Base-by-base conservation (phyloP, 2,888 invertebrate genomes). In the Sinodicranocentrus sp. region DNA sequence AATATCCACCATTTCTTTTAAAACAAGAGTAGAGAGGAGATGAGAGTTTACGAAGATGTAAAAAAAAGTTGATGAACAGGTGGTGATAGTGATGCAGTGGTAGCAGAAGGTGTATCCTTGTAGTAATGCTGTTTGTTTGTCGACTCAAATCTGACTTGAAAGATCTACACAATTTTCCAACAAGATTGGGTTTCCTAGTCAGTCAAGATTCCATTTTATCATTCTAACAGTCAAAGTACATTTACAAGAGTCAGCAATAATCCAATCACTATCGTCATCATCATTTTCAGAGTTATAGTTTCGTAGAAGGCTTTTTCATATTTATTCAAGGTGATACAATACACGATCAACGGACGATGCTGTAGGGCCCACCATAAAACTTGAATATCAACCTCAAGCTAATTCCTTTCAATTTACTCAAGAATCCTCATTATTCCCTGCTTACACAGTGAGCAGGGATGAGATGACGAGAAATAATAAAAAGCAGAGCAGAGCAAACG, bases 31-130 rank as follows among this genome's bases (percentile, higher is more conserved):
- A 52, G 3, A 17, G n/a, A 10, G 17, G n/a, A 5, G 17, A 17
- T 23, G 52, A 52, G 19, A 10, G 33, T 10, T 33, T 6, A 72
- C n/a, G 23, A 63, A 25, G n/a, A 44, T 65, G 73, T 76, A 65
- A 65, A 76, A 33, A 76, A 75, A 75, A 65, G 75, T 75, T 75
- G 75, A 77, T 68, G 77, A 77, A 77, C 77, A 77, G 77, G 77
- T 77, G 77, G 77, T 68, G n/a, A 67, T 17, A 23, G 76, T 52
- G 39, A 17, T 28, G 19, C 15, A 3, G 26, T 43, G 61, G 63
- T 61, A 57, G 61, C 59, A 54, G 57, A 33, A 57, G 43, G 72
- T 23, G 57, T 33, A 19, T 15, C 23, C 13, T 44, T 23, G 25
- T 39, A 57, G 57, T 15, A 21, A 57, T 23, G 57, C 57, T 76